A percentile compares a stretch with the other conserved stretches of the same genome.
These are phyloP conservation scores for Haplochromis vanheusdeni DNA, from an alignment of 2,113 vertebrate species.

Conservation along the genomic window DNA sequence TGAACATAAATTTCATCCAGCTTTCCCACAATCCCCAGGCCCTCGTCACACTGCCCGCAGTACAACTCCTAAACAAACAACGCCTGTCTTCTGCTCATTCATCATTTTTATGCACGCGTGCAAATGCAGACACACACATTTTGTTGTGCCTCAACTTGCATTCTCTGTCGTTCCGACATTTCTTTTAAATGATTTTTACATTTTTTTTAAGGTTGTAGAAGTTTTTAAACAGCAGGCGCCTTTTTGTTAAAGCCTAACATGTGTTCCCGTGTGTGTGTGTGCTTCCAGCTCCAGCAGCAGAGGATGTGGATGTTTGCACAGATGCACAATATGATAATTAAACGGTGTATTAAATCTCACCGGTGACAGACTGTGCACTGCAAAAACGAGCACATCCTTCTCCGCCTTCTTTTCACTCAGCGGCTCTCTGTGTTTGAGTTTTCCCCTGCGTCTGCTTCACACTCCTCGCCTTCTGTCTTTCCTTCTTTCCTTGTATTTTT, in stretches of 20 bases:
- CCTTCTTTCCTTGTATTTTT: neutral
- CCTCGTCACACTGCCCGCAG: conserved; percentile 42
- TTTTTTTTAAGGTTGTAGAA: neutral
- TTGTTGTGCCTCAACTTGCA: neutral
- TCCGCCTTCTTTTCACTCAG: conserved; percentile 13
- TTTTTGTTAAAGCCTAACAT: neutral
- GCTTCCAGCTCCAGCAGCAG: conserved; percentile 5
- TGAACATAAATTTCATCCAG: conserved; percentile 35
- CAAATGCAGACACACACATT: neutral
- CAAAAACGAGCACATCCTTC: conserved; percentile 37
- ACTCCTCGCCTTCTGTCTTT: neutral
- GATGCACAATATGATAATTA: conserved; percentile 62
- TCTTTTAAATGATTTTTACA: neutral
- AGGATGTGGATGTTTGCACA: conserved; percentile 68
- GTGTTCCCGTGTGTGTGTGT: neutral
- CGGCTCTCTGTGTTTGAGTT: neutral
- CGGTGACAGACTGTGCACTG: conserved; percentile 54
- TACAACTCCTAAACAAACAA: conserved; percentile 58
- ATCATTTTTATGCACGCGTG: conserved; percentile 39
- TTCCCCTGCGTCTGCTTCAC: neutral
- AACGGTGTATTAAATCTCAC: conserved; percentile 58
- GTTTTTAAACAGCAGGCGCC: neutral
- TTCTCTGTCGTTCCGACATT: neutral
- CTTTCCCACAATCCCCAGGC: conserved; percentile 49
- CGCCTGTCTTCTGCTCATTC: conserved; percentile 53